A percentile compares a stretch with the other conserved stretches of the same genome.
phyloP scores from a whole-genome alignment of 2,113 vertebrate genomes.

The Tragelaphus scriptus region DNA sequence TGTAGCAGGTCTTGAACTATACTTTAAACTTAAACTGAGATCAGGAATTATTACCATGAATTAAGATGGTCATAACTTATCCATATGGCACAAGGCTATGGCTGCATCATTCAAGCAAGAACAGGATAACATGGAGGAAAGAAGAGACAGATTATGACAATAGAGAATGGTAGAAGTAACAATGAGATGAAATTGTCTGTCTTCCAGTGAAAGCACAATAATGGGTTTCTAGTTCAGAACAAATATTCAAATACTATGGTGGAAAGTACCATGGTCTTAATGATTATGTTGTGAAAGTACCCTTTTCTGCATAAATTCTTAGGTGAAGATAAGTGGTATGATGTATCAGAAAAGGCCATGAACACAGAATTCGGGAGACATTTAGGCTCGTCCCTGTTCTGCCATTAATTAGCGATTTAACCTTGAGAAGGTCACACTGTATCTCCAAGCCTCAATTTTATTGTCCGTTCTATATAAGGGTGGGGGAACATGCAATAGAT shows the following conservation, averaged over 20 bases:
- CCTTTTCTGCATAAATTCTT: constrained; percentile 48
- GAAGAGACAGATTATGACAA: background rate
- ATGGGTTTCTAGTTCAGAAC: constrained; percentile 15
- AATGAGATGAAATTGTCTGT: background rate
- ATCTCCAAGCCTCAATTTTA: constrained; percentile 57
- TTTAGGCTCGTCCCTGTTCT: constrained; percentile 40
- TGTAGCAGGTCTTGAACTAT: background rate
- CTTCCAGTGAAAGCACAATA: background rate
- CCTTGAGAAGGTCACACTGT: constrained; percentile 58
- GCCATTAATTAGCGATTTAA: constrained; percentile 57
- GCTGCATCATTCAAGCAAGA: background rate
- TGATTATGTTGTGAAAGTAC: constrained; percentile 29
- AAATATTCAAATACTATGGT: constrained; percentile 24
- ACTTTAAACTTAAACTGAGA: background rate
- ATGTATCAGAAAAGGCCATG: constrained; percentile 47
- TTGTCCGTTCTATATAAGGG: constrained; percentile 24
- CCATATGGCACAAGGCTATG: background rate
- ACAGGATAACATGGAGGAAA: background rate
- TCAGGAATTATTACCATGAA: background rate
- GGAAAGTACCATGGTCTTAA: background rate
- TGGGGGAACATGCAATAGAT: background rate
- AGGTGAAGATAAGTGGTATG: constrained; percentile 19
- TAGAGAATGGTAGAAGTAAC: background rate
- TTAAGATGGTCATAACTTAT: background rate
- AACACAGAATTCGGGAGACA: constrained; percentile 39